Conservation (phyloP, 2,797 vertebrate species). For the Antrozous pallidus region DNA sequence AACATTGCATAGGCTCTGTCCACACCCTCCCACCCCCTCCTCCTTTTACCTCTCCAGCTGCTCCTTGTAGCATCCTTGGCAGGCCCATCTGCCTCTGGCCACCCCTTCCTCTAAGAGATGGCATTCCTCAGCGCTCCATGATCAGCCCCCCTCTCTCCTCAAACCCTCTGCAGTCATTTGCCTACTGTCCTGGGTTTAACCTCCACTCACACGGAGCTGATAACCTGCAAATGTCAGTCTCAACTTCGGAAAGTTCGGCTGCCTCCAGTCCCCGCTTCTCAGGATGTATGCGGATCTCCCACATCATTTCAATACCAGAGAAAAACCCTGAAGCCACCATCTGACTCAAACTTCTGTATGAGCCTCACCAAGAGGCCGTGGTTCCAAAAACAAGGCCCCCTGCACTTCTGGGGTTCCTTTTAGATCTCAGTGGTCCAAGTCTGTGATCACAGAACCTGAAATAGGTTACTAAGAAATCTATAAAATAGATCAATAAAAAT, state of each 20-base stretch:
- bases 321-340: neutral
- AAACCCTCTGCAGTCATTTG: neutral
- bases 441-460: neutral
- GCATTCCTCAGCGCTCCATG: neutral
- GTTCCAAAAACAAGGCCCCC: neutral
- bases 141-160: neutral
- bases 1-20: neutral
- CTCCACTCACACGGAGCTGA: neutral
- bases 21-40: too few species aligned
- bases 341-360: neutral
- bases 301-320: neutral
- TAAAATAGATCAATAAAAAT: neutral
- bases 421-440: neutral
- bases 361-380: neutral
- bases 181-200: neutral
- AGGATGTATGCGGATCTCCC: neutral
- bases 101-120: neutral
- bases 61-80: neutral
- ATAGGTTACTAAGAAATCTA: neutral
- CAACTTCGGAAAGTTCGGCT: neutral
- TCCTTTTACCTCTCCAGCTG: neutral
- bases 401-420: neutral
- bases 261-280: neutral
- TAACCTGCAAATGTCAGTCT: neutral
- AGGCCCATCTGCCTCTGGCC: neutral